phyloP scores from a whole-genome alignment of 1,140 invertebrate species.

The Centruroides vittatus region DNA sequence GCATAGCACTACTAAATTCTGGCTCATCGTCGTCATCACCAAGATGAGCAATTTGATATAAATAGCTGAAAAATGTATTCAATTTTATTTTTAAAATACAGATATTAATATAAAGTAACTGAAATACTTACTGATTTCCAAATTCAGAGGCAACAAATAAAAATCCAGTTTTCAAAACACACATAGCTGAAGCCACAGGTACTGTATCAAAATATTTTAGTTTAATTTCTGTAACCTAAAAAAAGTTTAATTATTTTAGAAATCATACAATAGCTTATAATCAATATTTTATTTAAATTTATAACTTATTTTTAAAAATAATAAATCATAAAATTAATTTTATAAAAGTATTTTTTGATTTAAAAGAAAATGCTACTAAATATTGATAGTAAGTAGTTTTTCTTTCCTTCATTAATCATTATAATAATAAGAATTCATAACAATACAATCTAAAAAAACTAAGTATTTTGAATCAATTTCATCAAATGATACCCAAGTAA shows the following conservation, averaged over 20 bases:
- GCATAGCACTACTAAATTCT: slow-evolving; percentile 97
- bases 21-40: slow-evolving; percentile 99
- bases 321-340: too few species aligned
- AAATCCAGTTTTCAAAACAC: slow-evolving; percentile 97
- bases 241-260: background rate
- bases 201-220: slow-evolving; percentile 99
- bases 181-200: slow-evolving; percentile 88
- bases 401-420: too few species aligned
- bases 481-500: too few species aligned
- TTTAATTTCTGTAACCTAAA: slow-evolving; percentile 83
- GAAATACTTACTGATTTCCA: slow-evolving; percentile 89
- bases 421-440: too few species aligned
- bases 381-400: too few species aligned
- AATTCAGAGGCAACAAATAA: slow-evolving; percentile 98
- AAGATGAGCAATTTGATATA: slow-evolving; percentile 97
- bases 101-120: background rate
- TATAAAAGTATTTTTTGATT: too few species aligned
- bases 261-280: too few species aligned
- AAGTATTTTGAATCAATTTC: too few species aligned
- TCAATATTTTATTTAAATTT: too few species aligned
- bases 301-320: too few species aligned
- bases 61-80: slow-evolving; percentile 47
- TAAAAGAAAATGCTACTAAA: too few species aligned
- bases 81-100: background rate
- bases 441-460: too few species aligned